Evolutionary conservation across 2,797 vertebrate genomes (phyloP).

Genomic region (Lophura swinhoii): DNA sequence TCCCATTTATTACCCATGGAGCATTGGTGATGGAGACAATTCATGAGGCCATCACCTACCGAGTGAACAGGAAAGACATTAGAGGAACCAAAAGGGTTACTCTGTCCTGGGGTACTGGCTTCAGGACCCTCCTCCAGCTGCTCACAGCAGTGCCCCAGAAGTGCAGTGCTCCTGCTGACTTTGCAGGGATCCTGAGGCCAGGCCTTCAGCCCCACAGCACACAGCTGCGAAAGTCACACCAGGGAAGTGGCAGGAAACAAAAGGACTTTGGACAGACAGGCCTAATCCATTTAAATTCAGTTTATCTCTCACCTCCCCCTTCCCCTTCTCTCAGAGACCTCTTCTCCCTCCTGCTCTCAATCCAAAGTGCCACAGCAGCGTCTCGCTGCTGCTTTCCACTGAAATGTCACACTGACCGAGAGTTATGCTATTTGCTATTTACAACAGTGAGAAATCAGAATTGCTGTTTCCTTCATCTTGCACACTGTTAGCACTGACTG

Average conservation of each 20-base stretch:
- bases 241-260: slow-evolving; percentile 57
- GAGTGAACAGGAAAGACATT: not conserved
- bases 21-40: not conserved
- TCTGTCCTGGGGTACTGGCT: not conserved
- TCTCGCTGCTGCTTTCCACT: not conserved
- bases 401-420: not conserved
- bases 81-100: slow-evolving; percentile 11
- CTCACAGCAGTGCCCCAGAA: not conserved
- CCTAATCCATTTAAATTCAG: slow-evolving; percentile 53
- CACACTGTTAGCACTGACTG: not conserved
- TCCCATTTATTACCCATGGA: not conserved
- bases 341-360: not conserved
- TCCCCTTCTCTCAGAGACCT: not conserved
- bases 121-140: not conserved
- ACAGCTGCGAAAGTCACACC: slow-evolving; percentile 56
- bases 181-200: not conserved
- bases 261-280: slow-evolving; percentile 25
- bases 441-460: not conserved
- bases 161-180: not conserved
- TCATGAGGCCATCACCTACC: not conserved
- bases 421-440: not conserved
- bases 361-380: not conserved
- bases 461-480: not conserved
- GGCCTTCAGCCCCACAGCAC: not conserved
- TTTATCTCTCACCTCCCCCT: slow-evolving; percentile 16